These are phyloP conservation scores for Corythornis madagascariensis DNA, from an alignment of 2,113 vertebrate species.

Conservation along the genomic window DNA sequence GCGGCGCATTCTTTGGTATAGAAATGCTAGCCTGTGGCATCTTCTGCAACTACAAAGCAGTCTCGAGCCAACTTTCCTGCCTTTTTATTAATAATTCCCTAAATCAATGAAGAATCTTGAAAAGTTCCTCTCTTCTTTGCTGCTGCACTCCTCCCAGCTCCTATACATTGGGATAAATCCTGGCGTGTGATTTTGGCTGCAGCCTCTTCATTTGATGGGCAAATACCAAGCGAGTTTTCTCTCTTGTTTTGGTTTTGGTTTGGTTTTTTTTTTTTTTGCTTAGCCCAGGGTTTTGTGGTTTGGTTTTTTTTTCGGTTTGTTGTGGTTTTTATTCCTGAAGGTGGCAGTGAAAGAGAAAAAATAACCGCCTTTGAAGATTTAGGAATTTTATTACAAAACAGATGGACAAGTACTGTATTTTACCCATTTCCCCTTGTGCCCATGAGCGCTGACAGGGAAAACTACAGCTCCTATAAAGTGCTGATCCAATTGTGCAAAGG, in stretches of 20 bases:
- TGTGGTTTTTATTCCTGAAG: constrained; percentile 73
- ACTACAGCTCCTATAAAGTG: constrained; percentile 62
- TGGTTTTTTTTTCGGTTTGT: not conserved
- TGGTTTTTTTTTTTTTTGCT: not conserved
- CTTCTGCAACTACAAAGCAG: constrained; percentile 7
- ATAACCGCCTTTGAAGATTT: constrained; percentile 69
- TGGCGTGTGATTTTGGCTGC: not conserved
- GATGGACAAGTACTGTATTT: constrained; percentile 68
- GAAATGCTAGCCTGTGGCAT: constrained; percentile 16
- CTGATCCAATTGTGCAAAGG: constrained; percentile 54
- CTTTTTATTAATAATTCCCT: constrained; percentile 53
- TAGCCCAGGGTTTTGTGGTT: not conserved
- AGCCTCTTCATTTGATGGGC: constrained; percentile 1
- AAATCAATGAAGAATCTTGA: constrained; percentile 32
- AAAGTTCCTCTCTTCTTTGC: constrained; percentile 23
- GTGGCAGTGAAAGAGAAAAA: constrained; percentile 82
- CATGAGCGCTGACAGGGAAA: constrained; percentile 70
- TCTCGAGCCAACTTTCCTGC: constrained; percentile 38
- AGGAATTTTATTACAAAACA: constrained; percentile 77
- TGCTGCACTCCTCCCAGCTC: not conserved
- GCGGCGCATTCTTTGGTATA: not conserved
- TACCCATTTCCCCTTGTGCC: constrained; percentile 68
- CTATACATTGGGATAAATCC: not conserved
- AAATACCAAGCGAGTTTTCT: constrained; percentile 13
- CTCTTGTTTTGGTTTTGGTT: not conserved